Percentiles rank a stretch among this genome's conserved stretches.
Conservation (phyloP, 2,113 vertebrate species). For the Promerops cafer region DNA sequence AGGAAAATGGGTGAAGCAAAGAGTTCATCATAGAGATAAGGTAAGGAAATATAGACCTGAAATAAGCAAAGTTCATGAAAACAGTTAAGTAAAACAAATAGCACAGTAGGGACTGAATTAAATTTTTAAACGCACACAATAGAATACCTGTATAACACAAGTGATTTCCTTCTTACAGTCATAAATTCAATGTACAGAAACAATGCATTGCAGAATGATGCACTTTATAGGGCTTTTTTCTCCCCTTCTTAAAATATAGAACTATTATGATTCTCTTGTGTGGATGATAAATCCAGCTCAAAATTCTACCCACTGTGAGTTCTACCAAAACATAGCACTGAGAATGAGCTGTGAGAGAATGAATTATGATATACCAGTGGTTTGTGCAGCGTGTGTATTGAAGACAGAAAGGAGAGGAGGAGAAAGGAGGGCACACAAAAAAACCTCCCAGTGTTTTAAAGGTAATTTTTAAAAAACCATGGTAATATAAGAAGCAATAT, state of each 20-base stretch:
- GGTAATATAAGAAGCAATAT: not conserved
- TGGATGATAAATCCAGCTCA: constrained; percentile 64
- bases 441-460: not conserved
- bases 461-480: not conserved
- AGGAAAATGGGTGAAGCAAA: not conserved
- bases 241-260: constrained; percentile 52
- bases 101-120: constrained; percentile 38
- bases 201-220: constrained; percentile 55
- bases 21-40: not conserved
- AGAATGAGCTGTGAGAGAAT: constrained; percentile 36
- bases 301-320: constrained; percentile 56
- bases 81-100: constrained; percentile 54
- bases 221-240: constrained; percentile 31
- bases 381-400: not conserved
- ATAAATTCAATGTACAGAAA: constrained; percentile 63
- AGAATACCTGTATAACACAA: constrained; percentile 55
- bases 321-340: constrained; percentile 41
- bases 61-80: constrained; percentile 42
- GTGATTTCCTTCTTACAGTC: constrained; percentile 30
- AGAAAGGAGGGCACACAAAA: not conserved
- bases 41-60: constrained; percentile 25
- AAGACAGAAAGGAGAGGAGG: not conserved
- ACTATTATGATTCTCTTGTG: constrained; percentile 61
- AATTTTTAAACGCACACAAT: constrained; percentile 49
- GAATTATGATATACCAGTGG: constrained; percentile 22